A percentile compares a stretch with the other conserved stretches of the same genome.
Conservation (phyloP, 2,113 vertebrate species). For the Glaucidium brasilianum region DNA sequence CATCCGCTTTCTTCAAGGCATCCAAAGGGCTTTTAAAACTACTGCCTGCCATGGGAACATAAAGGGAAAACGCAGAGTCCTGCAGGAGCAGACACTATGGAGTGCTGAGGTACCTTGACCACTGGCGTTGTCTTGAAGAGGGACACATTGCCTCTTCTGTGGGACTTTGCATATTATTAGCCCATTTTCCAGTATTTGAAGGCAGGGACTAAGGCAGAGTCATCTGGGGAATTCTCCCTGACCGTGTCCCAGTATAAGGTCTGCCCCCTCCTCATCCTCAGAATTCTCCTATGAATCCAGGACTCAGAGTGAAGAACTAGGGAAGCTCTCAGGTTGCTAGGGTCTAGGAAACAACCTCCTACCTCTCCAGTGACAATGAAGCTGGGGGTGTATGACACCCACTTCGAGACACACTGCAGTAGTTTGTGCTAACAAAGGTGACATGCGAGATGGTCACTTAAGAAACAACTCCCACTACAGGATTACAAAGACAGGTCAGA, state of each 20-base stretch:
- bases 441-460: background rate
- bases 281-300: background rate
- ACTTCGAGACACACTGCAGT: background rate
- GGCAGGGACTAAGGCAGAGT: background rate
- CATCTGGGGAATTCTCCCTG: background rate
- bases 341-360: background rate
- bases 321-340: background rate
- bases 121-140: background rate
- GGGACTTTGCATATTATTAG: background rate
- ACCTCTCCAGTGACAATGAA: background rate
- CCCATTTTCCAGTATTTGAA: background rate
- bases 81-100: background rate
- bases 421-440: background rate
- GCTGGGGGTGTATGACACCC: background rate
- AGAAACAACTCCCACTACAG: background rate
- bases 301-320: background rate
- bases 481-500: background rate
- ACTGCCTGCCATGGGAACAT: slow-evolving; percentile 60
- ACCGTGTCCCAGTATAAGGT: background rate
- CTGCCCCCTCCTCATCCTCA: background rate
- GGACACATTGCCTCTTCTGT: background rate
- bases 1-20: slow-evolving; percentile 67
- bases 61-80: background rate
- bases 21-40: slow-evolving; percentile 68
- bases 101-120: background rate